A percentile compares a stretch with the other conserved stretches of the same genome.
Conservation (phyloP, 2,113 vertebrate species). For the Melanerpes formicivorus region DNA sequence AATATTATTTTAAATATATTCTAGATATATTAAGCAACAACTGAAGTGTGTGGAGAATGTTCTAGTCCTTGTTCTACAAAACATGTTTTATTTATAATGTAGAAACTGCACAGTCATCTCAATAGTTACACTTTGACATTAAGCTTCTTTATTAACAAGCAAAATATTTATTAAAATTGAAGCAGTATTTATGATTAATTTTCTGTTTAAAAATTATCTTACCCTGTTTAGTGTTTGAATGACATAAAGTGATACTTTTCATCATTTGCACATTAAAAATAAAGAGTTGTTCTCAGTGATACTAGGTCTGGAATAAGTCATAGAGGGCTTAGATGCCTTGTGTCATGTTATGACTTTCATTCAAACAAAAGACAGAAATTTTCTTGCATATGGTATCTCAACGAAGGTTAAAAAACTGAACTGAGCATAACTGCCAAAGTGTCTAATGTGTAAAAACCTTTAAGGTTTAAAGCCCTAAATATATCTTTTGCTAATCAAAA, state of each 20-base stretch:
- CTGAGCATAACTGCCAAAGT: background rate
- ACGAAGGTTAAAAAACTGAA: background rate
- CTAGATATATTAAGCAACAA: conserved; percentile 44
- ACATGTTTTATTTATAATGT: conserved; percentile 45
- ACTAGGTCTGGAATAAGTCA: background rate
- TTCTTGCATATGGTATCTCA: background rate
- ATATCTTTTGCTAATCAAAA: background rate
- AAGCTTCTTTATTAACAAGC: background rate
- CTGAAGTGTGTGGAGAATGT: background rate
- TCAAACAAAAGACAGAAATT: background rate
- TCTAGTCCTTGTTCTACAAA: conserved; percentile 24
- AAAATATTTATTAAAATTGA: background rate
- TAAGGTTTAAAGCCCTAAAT: background rate
- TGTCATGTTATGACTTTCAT: background rate
- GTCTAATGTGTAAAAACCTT: background rate
- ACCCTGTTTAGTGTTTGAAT: background rate
- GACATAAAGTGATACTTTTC: background rate
- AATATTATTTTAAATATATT: conserved; percentile 35
- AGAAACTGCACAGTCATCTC: background rate
- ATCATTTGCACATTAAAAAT: background rate
- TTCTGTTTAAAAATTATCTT: background rate
- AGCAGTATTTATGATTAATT: background rate
- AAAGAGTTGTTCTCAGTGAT: background rate
- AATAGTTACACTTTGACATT: background rate
- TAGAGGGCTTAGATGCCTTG: background rate